Base-by-base conservation (phyloP, 1,140 invertebrate species). In the Leptopilina boulardi region DNA sequence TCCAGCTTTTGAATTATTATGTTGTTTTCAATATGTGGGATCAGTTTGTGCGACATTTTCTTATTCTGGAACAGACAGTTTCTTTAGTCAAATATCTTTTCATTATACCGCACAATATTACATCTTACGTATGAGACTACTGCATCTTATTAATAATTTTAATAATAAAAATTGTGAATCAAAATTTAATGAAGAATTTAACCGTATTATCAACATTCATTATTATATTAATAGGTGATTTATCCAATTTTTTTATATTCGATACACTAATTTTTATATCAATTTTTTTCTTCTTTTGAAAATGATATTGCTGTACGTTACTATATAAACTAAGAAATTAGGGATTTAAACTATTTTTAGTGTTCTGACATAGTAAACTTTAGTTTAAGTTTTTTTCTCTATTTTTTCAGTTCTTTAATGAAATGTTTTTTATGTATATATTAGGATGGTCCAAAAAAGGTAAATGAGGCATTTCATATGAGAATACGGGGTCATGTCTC, bases 41-140 rank as follows among this genome's bases (percentile, higher is more conserved):
- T 15, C 34, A 11, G 5, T 34, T 11, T 23, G 56, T 15, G 11
- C 18, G 8, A 23, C 15, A 8, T 19, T 72, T 9, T 13, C 13
- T 18, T 72, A 51, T 13, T 23, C 44, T 8, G 38, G n/a, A 0
- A 42, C 42, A 6, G 70, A 76, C 41, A 13, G 23, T 3, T 71
- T 72, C 3, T 76, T 76, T 42, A 18, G 41, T 2, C 10, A 26
- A 4, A 41, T 41, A 0, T 41, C 23, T 21, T 3, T 72, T 10
- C 75, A 76, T 70, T 66, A 54, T 13, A 42, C 70, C 30, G 51
- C 70, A 10, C 75, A 76, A 41, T 59, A 11, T 59, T 6, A 23
- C 6, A 9, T 59, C 11, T 23, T 59, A 11, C 54, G 21, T 3
- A 5, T 59, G 21, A 59, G 23, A 8, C 9, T 59, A 21, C 18